A percentile compares a stretch with the other conserved stretches of the same genome.
phyloP scores from a whole-genome alignment of 2,797 vertebrate species.

The Gobio occitaniae region DNA sequence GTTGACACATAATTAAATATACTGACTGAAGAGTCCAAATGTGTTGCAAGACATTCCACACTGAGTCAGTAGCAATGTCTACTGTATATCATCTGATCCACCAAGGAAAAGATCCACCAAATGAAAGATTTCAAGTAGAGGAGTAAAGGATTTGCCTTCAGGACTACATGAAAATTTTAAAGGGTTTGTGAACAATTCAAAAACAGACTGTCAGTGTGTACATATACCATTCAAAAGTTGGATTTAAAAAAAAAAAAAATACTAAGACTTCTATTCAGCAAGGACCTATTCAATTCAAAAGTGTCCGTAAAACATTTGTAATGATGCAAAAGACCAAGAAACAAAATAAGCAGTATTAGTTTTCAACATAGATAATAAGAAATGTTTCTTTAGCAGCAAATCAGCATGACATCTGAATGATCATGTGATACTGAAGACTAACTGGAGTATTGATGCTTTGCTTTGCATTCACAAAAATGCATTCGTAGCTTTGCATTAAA shows the following conservation, averaged over 20 bases:
- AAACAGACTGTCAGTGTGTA: not conserved
- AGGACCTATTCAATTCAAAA: not conserved
- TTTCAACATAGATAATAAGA: not conserved
- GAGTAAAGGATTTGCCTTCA: constrained; percentile 6
- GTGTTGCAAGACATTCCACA: not conserved
- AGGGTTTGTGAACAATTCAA: not conserved
- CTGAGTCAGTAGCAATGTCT: not conserved
- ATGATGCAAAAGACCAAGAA: not conserved
- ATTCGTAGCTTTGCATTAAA: not conserved
- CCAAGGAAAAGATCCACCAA: not conserved
- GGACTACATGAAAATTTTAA: not conserved
- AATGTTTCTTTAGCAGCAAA: not conserved
- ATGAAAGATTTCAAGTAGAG: not conserved
- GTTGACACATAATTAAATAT: constrained; percentile 7
- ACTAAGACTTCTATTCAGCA: not conserved
- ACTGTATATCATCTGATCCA: not conserved
- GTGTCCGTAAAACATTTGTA: not conserved
- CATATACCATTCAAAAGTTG: not conserved
- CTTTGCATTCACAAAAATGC: not conserved
- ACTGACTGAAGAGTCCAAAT: not conserved
- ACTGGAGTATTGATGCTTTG: not conserved
- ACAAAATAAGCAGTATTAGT: not conserved
- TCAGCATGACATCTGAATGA: not conserved
- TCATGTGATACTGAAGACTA: not conserved
- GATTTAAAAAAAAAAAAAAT: too few species aligned